These are phyloP conservation scores for Gari tellinella DNA, from an alignment of 2,888 invertebrate genomes.

Conservation along the genomic window DNA sequence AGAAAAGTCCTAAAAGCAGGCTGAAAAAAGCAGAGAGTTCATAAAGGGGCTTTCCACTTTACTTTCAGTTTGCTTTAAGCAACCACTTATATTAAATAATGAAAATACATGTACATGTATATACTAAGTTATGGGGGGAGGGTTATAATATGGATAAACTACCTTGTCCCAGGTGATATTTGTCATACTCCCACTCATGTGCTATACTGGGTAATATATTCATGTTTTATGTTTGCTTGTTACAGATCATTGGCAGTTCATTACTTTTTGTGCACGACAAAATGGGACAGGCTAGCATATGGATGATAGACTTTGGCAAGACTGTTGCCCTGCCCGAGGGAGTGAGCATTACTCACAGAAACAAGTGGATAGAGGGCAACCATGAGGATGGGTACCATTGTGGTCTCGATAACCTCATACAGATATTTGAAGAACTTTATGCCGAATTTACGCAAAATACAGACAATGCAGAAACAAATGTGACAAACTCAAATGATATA, in stretches of 20 bases:
- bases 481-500: too few species aligned
- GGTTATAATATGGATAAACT: too few species aligned
- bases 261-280: conserved; percentile 83
- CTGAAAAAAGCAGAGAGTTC: too few species aligned
- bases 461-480: too few species aligned
- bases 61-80: too few species aligned
- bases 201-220: neutral
- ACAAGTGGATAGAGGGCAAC: conserved; percentile 95
- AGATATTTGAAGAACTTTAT: conserved; percentile 88
- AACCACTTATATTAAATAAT: too few species aligned
- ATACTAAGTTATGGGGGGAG: too few species aligned
- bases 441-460: conserved; percentile 19
- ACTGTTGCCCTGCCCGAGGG: conserved; percentile 85
- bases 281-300: conserved; percentile 76
- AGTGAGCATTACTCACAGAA: conserved; percentile 90
- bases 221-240: conserved; percentile 8
- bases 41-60: too few species aligned
- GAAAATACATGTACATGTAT: too few species aligned
- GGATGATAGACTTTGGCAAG: conserved; percentile 85
- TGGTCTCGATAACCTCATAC: conserved; percentile 95
- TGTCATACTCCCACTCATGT: too few species aligned
- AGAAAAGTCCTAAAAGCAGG: too few species aligned
- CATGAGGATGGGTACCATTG: conserved; percentile 98
- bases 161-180: too few species aligned
- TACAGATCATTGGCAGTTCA: conserved; percentile 84